Percentiles rank a stretch among this genome's conserved stretches.
Conservation (phyloP, 2,888 invertebrate species). For the Scrobipalpa atriplicella region DNA sequence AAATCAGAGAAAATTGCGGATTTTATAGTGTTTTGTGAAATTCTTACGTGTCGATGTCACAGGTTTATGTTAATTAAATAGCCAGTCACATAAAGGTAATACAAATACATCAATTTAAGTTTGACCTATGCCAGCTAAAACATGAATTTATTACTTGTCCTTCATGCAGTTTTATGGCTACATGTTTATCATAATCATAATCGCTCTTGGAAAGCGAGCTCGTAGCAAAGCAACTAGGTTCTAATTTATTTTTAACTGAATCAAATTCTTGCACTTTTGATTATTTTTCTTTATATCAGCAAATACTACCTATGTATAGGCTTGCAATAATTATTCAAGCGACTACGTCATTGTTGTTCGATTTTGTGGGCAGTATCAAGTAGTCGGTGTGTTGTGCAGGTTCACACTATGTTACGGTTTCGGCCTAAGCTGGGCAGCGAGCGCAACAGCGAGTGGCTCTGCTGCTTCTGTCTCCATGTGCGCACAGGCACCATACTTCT, state of each 20-base stretch:
- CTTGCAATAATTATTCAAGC: slow-evolving; percentile 1
- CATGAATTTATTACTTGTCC: slow-evolving; percentile 4
- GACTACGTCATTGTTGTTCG: slow-evolving; percentile 4
- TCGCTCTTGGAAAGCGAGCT: background rate
- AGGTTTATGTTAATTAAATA: slow-evolving; percentile 2
- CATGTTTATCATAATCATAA: slow-evolving; percentile 1
- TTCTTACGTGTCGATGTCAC: background rate
- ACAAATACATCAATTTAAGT: background rate
- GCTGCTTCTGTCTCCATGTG: slow-evolving; percentile 92
- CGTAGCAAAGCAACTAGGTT: background rate
- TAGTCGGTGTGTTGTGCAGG: slow-evolving; percentile 8
- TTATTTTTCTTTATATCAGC: too few relatives aligned
- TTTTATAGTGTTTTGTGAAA: background rate
- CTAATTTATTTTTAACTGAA: too few relatives aligned
- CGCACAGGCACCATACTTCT: slow-evolving; percentile 91
- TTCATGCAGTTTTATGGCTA: slow-evolving; percentile 26
- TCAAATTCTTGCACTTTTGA: too few relatives aligned
- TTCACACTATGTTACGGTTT: slow-evolving; percentile 80
- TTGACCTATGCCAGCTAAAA: background rate
- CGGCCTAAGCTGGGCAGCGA: slow-evolving; percentile 85
- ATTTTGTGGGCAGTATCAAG: background rate
- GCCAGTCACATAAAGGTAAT: slow-evolving; percentile 8
- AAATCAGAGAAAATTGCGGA: slow-evolving; percentile 11
- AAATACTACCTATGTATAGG: too few relatives aligned
- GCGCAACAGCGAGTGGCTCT: slow-evolving; percentile 89